phyloP scores from a whole-genome alignment of 2,113 vertebrate species.

The Eubucco bourcierii region DNA sequence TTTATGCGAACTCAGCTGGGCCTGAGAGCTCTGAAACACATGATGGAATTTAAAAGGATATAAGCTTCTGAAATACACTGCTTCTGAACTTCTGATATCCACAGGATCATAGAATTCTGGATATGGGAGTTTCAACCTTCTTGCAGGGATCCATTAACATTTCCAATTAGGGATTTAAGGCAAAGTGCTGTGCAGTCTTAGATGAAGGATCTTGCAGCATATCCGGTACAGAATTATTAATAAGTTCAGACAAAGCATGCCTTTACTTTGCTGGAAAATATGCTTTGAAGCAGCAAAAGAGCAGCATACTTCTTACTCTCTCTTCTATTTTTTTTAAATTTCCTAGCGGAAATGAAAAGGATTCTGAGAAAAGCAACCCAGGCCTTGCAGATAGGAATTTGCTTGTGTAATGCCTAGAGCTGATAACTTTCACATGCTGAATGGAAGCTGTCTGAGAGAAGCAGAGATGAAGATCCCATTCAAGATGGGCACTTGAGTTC shows the following conservation, averaged over 20 bases:
- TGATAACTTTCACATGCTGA: slow-evolving; percentile 46
- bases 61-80: not conserved
- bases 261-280: slow-evolving; percentile 39
- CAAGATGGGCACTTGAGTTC: not conserved
- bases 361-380: slow-evolving; percentile 46
- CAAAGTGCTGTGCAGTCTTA: not conserved
- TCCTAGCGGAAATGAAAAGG: slow-evolving; percentile 77
- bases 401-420: slow-evolving; percentile 32
- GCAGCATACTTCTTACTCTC: slow-evolving; percentile 34
- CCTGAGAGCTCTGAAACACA: not conserved
- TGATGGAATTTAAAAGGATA: not conserved
- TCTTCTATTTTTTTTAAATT: slow-evolving; percentile 57
- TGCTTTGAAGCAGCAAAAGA: slow-evolving; percentile 63
- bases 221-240: slow-evolving; percentile 44
- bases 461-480: not conserved
- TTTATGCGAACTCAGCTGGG: not conserved
- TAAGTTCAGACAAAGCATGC: slow-evolving; percentile 32
- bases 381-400: slow-evolving; percentile 49
- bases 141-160: slow-evolving; percentile 16
- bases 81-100: not conserved
- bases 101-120: not conserved
- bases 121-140: not conserved
- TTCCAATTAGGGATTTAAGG: slow-evolving; percentile 6
- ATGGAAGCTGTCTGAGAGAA: not conserved
- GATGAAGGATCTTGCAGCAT: slow-evolving; percentile 37